Evolutionary conservation across 2,888 invertebrate species (phyloP).

Genomic region (Hartigia nigra): DNA sequence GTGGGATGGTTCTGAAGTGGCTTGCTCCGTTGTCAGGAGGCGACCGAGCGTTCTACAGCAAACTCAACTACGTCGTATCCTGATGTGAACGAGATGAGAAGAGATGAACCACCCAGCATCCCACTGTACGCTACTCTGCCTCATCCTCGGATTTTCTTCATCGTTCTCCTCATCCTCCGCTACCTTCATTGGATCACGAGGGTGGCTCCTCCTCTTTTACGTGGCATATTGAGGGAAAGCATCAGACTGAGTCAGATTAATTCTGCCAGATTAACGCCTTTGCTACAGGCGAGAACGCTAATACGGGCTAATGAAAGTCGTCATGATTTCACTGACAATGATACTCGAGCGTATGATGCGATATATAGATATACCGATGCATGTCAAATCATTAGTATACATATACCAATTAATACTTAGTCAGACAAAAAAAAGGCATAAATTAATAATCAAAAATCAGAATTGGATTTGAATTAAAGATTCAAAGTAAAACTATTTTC

Average conservation of each 20-base stretch:
- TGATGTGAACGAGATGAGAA: constrained; percentile 37
- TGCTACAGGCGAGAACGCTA: constrained; percentile 42
- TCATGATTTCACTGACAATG: constrained; percentile 40
- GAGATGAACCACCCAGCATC: constrained; percentile 5
- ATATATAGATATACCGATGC: not conserved
- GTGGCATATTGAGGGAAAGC: constrained; percentile 62
- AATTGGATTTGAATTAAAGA: too few relatives aligned
- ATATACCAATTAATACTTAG: not conserved
- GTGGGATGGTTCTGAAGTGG: constrained; percentile 52
- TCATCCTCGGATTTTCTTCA: not conserved
- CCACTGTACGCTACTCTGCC: not conserved
- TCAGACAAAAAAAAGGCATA: not conserved
- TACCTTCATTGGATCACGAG: not conserved
- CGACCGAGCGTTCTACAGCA: constrained; percentile 48
- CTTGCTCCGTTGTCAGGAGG: constrained; percentile 51
- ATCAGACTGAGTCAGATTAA: constrained; percentile 63
- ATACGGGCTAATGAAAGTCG: constrained; percentile 57
- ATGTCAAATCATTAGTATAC: not conserved
- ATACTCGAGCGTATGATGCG: not conserved
- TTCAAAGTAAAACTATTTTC: too few relatives aligned
- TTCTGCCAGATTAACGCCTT: constrained; percentile 65
- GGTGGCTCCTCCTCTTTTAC: constrained; percentile 18
- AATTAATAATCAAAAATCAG: too few relatives aligned
- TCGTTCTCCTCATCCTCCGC: not conserved
- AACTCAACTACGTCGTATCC: constrained; percentile 43